Conservation (phyloP, 2,113 vertebrate species). For the Balaeniceps rex region DNA sequence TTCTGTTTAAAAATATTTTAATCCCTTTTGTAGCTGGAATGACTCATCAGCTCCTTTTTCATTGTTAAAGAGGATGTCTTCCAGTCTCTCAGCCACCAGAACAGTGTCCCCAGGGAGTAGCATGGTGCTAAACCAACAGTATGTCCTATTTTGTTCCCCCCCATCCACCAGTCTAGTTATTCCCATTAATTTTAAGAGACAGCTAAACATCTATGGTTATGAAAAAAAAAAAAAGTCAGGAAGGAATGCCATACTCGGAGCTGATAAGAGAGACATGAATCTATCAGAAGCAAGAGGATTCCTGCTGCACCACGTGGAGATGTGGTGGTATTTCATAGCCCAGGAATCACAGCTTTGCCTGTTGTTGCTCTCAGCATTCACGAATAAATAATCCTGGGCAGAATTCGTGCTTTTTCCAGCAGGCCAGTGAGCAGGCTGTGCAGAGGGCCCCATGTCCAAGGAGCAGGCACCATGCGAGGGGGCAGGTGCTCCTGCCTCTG, state of each 20-base stretch:
- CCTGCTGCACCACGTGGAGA: not conserved
- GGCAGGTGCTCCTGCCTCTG: not conserved
- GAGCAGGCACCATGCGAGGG: not conserved
- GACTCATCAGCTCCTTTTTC: slow-evolving; percentile 38
- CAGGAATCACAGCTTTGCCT: not conserved
- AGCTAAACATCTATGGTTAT: not conserved
- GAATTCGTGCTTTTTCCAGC: not conserved
- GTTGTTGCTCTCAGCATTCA: not conserved
- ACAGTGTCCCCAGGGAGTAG: not conserved
- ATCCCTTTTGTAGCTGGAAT: slow-evolving; percentile 25
- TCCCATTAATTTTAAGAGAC: not conserved
- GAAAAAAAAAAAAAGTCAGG: not conserved
- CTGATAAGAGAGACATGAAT: not conserved
- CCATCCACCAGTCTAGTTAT: not conserved
- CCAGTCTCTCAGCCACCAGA: slow-evolving; percentile 12
- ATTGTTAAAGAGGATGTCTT: slow-evolving; percentile 20
- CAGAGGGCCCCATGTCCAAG: not conserved
- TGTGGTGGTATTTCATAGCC: not conserved
- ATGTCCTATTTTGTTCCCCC: not conserved
- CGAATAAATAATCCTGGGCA: not conserved
- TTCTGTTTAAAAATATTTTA: slow-evolving; percentile 64
- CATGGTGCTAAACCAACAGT: not conserved
- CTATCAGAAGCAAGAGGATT: not conserved
- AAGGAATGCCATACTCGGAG: not conserved
- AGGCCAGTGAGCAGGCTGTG: not conserved